A percentile compares a stretch with the other conserved stretches of the same genome.
Conservation (phyloP, 2,888 invertebrate species). For the Idaea straminata region DNA sequence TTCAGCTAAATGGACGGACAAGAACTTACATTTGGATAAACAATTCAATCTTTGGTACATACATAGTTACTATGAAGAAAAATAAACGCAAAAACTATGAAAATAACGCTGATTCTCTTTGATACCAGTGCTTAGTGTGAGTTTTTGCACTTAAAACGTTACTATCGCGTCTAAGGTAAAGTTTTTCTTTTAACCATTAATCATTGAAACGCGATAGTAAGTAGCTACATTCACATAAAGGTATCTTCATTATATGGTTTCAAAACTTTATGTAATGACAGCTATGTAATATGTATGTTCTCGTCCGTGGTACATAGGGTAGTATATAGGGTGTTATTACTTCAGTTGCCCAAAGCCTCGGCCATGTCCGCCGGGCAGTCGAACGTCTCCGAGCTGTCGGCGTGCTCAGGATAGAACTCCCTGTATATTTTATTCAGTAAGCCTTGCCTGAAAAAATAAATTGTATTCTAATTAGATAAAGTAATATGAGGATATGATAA, state of each 20-base stretch:
- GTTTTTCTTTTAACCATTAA: no score
- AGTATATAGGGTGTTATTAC: background rate
- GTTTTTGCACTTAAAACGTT: no score
- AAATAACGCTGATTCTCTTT: background rate
- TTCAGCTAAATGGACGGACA: conserved; percentile 41
- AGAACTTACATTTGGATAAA: conserved; percentile 41
- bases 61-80: background rate
- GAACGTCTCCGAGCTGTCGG: conserved; percentile 80
- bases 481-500: background rate
- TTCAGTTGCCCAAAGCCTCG: conserved; percentile 64
- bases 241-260: background rate
- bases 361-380: conserved; percentile 67
- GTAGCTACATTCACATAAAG: no score
- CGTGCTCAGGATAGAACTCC: conserved; percentile 88
- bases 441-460: conserved; percentile 81
- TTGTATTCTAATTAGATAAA: background rate
- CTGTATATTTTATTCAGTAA: conserved; percentile 89
- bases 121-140: background rate
- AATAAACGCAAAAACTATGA: background rate
- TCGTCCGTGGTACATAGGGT: background rate
- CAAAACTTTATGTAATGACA: background rate
- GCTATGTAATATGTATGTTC: conserved; percentile 18
- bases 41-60: background rate
- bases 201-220: no score
- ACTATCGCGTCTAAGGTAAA: no score